phyloP scores from a whole-genome alignment of 2,888 invertebrate genomes.

The Asteroscopus sphinx region DNA sequence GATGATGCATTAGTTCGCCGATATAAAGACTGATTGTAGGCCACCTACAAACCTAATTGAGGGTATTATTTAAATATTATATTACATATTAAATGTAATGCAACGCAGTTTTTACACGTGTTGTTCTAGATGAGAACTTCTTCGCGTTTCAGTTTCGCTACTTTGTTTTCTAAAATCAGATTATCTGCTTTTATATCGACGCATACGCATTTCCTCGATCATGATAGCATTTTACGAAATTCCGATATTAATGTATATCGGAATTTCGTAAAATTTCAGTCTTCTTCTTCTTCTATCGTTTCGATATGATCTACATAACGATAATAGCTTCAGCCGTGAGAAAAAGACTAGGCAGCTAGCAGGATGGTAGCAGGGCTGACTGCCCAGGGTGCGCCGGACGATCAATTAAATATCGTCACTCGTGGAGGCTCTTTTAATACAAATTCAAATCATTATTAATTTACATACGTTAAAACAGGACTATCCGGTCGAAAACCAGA shows the following conservation, averaged over 20 bases:
- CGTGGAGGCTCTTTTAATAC: no score
- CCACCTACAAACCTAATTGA: conserved; percentile 55
- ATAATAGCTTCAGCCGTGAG: no score
- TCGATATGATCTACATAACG: no score
- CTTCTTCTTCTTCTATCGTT: no score
- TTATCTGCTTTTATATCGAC: neutral
- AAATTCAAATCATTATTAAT: no score
- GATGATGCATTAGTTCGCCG: conserved; percentile 40
- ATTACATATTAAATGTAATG: conserved; percentile 8
- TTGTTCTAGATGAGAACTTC: neutral
- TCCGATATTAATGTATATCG: no score
- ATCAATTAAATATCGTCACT: no score
- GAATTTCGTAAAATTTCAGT: no score
- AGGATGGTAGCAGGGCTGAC: no score
- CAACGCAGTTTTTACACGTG: conserved; percentile 35
- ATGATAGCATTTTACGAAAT: neutral
- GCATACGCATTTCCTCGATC: neutral
- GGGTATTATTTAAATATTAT: conserved; percentile 15
- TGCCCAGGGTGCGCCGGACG: no score
- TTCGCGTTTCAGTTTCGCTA: neutral
- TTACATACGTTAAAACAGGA: neutral
- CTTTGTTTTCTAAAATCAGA: neutral
- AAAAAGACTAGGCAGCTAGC: no score
- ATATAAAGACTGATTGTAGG: conserved; percentile 42
- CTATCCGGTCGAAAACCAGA: conserved; percentile 1